Percentiles rank a stretch among this genome's conserved stretches.
These are phyloP conservation scores for Caenorhabditis imperialis DNA, from an alignment of 2,888 invertebrate species.

Conservation along the genomic window DNA sequence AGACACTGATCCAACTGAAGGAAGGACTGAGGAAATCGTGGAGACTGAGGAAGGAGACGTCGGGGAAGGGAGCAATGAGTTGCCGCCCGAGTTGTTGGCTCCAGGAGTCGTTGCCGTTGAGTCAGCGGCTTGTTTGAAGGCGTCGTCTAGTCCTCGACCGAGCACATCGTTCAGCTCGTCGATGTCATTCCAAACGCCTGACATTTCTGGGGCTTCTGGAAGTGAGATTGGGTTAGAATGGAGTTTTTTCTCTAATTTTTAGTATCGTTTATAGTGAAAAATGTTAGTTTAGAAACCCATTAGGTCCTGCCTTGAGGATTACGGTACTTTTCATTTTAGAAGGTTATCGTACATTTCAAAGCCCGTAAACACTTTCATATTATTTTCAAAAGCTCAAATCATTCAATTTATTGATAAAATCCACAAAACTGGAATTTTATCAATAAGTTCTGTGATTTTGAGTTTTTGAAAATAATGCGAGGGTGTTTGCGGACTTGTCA, in stretches of 20 bases:
- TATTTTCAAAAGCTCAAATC: too few species aligned
- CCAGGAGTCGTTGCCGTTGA: constrained; percentile 26
- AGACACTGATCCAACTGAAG: constrained; percentile 26
- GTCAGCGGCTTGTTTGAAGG: constrained; percentile 28
- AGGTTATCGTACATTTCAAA: too few species aligned
- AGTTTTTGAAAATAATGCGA: too few species aligned
- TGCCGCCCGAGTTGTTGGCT: neutral
- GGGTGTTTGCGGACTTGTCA: too few species aligned
- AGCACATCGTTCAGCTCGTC: constrained; percentile 48
- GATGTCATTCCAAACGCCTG: constrained; percentile 32
- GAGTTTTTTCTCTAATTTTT: neutral
- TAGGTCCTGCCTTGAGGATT: too few species aligned
- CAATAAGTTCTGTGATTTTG: too few species aligned
- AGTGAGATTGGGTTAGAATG: neutral
- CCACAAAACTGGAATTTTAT: too few species aligned
- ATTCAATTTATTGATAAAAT: too few species aligned
- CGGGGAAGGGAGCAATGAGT: neutral
- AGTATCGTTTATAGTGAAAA: neutral
- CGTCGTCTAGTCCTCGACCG: constrained; percentile 40
- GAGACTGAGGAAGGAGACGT: constrained; percentile 38
- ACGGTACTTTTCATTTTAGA: too few species aligned
- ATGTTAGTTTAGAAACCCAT: too few species aligned
- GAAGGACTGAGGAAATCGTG: constrained; percentile 42
- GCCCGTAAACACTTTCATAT: too few species aligned
- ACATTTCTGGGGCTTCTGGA: constrained; percentile 20